phyloP scores from a whole-genome alignment of 2,888 invertebrate genomes.

The Euspilapteryx auroguttella region DNA sequence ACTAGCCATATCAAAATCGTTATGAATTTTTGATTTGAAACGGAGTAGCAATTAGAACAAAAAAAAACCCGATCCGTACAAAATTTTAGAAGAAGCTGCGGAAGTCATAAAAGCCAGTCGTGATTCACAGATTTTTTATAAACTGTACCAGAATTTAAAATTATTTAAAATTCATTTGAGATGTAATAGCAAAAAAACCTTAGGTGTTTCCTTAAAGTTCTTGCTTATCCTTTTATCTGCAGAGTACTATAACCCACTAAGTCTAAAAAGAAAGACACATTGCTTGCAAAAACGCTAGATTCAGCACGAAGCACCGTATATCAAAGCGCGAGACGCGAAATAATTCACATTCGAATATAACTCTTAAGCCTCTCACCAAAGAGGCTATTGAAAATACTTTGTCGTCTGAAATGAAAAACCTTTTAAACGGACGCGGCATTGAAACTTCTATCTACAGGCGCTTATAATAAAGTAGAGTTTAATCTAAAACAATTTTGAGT shows the following conservation, averaged over 20 bases:
- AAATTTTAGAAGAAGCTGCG: too few species aligned
- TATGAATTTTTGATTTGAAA: too few species aligned
- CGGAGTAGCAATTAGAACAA: too few species aligned
- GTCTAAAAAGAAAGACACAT: conserved; percentile 44
- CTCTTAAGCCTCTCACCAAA: conserved; percentile 14
- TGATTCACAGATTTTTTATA: too few species aligned
- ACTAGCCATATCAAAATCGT: too few species aligned
- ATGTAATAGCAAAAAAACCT: too few species aligned
- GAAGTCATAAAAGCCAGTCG: too few species aligned
- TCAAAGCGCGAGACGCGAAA: conserved; percentile 27
- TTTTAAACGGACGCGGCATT: conserved; percentile 9
- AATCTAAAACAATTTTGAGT: conserved; percentile 24
- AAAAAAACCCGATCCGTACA: too few species aligned
- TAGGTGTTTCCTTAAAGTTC: too few species aligned
- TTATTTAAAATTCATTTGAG: too few species aligned
- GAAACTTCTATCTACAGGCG: conserved; percentile 22
- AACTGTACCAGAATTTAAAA: too few species aligned
- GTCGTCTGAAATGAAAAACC: conserved; percentile 8
- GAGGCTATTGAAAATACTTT: conserved; percentile 13
- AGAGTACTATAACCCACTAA: conserved; percentile 20
- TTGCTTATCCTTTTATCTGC: conserved; percentile 1
- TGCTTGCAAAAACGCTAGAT: conserved; percentile 47
- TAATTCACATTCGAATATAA: conserved; percentile 13
- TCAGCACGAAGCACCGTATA: conserved; percentile 49
- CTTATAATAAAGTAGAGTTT: conserved; percentile 25